These are phyloP conservation scores for Leptinotarsa tumamoca DNA, from an alignment of 2,888 invertebrate species.

Conservation along the genomic window DNA sequence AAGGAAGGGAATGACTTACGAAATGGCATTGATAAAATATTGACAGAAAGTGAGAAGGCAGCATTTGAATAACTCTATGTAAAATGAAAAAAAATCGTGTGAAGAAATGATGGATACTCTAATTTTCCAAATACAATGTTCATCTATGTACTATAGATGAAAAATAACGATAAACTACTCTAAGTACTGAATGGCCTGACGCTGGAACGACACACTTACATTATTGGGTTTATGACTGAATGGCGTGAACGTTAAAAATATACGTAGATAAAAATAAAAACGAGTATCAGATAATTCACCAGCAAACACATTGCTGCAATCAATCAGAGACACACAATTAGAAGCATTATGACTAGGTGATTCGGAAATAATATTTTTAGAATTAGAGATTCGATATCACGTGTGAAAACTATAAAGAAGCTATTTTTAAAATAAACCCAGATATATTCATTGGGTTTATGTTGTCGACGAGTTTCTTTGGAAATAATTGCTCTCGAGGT, in stretches of 20 bases:
- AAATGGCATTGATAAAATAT: constrained; percentile 39
- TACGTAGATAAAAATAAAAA: background rate
- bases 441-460: background rate
- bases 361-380: background rate
- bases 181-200: constrained; percentile 4
- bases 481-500: background rate
- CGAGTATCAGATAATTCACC: background rate
- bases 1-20: constrained; percentile 42
- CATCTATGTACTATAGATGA: no score
- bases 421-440: constrained; percentile 2
- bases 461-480: background rate
- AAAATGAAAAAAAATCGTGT: no score
- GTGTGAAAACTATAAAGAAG: background rate
- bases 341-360: background rate
- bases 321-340: constrained; percentile 10
- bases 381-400: background rate
- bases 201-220: background rate
- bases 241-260: constrained; percentile 5
- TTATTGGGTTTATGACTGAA: background rate
- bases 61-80: background rate
- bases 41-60: constrained; percentile 27
- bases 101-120: no score
- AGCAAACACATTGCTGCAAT: constrained; percentile 1
- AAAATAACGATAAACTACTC: background rate
- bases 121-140: no score